A percentile compares a stretch with the other conserved stretches of the same genome.
Evolutionary conservation across 1,140 invertebrate genomes (phyloP).

Genomic region (Lasioglossum albipes): DNA sequence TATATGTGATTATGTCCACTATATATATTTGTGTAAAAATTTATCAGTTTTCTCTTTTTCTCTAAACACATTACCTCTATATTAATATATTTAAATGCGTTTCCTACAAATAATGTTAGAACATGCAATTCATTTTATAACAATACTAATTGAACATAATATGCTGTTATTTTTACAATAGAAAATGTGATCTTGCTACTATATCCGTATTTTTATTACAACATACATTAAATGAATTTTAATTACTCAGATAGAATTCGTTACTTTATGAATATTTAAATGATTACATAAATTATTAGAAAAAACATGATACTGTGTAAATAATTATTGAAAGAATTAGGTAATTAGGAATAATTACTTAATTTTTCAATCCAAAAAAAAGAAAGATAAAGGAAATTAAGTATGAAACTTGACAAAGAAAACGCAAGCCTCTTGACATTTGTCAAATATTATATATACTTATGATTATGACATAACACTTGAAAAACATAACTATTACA

Average conservation of each 20-base stretch:
- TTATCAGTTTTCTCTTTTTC: neutral
- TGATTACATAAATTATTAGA: neutral
- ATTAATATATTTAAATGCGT: too few species aligned
- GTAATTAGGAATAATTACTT: neutral
- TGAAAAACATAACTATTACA: constrained; percentile 32
- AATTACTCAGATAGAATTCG: too few species aligned
- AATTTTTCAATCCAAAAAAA: neutral
- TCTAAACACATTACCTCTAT: neutral
- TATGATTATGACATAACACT: constrained; percentile 2
- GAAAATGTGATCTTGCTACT: too few species aligned
- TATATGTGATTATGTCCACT: neutral
- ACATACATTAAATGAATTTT: neutral
- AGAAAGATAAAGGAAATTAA: neutral
- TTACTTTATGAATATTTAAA: too few species aligned
- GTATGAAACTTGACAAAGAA: too few species aligned
- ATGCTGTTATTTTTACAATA: too few species aligned
- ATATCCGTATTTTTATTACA: neutral
- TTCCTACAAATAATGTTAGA: too few species aligned
- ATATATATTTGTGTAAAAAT: neutral
- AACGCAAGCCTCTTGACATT: too few species aligned
- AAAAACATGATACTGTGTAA: neutral
- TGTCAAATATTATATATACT: neutral
- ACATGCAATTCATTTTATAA: too few species aligned
- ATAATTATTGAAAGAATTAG: neutral
- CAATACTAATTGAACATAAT: too few species aligned